A percentile compares a stretch with the other conserved stretches of the same genome.
These are phyloP conservation scores for Drosophila parvula DNA, from an alignment of 1,140 invertebrate species.

Conservation along the genomic window DNA sequence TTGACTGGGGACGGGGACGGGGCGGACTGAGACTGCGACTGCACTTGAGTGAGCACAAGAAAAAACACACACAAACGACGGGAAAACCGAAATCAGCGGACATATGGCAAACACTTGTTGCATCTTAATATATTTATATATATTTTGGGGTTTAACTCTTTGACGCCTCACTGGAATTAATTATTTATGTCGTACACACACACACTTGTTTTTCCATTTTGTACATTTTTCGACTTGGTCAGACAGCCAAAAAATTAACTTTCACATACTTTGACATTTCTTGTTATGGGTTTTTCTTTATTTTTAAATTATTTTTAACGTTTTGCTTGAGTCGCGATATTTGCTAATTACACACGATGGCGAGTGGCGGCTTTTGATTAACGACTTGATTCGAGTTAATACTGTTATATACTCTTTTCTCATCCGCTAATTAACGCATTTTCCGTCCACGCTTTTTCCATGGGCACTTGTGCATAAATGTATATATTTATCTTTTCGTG, in stretches of 20 bases:
- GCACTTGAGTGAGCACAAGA: constrained; percentile 40
- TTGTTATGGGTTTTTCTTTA: constrained; percentile 2
- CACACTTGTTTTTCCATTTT: constrained; percentile 27
- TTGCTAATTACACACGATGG: constrained; percentile 29
- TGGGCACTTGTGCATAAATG: constrained; percentile 33
- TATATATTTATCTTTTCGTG: constrained; percentile 42
- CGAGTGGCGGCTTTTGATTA: constrained; percentile 55
- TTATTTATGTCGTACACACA: constrained; percentile 58
- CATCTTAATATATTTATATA: constrained; percentile 45
- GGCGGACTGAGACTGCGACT: constrained; percentile 30
- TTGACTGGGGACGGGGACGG: not conserved
- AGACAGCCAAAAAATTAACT: constrained; percentile 65
- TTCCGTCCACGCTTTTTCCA: constrained; percentile 16
- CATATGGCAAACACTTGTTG: constrained; percentile 79
- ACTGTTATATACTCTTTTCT: constrained; percentile 40
- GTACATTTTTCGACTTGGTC: not conserved
- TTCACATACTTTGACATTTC: constrained; percentile 64
- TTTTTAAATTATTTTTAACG: constrained; percentile 16
- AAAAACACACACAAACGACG: constrained; percentile 17
- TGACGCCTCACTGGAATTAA: constrained; percentile 44
- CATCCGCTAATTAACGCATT: constrained; percentile 61
- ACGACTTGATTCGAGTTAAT: constrained; percentile 54
- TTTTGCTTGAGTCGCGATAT: constrained; percentile 6
- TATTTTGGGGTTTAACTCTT: constrained; percentile 17
- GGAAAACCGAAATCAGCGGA: constrained; percentile 24